These are phyloP conservation scores for Oryzaephilus surinamensis DNA, from an alignment of 1,140 invertebrate species.

Conservation along the genomic window DNA sequence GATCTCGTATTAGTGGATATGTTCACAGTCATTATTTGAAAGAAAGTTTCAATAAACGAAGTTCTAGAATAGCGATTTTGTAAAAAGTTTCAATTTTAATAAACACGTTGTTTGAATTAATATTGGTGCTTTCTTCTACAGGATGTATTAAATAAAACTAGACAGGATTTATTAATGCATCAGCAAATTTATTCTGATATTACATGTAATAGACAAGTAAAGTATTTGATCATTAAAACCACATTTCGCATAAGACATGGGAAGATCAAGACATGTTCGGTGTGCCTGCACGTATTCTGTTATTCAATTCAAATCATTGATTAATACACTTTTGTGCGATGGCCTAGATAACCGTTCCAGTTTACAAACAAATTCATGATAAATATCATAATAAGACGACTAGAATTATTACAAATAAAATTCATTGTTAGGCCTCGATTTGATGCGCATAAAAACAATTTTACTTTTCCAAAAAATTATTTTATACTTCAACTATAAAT, in stretches of 20 bases:
- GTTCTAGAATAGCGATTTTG: slow-evolving; percentile 7
- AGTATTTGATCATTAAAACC: slow-evolving; percentile 25
- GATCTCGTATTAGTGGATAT: slow-evolving; percentile 26
- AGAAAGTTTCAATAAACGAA: slow-evolving; percentile 28
- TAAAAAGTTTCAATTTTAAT: background rate
- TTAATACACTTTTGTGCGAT: slow-evolving; percentile 17
- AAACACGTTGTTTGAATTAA: background rate
- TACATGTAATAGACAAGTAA: slow-evolving; percentile 33
- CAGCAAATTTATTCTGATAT: slow-evolving; percentile 29
- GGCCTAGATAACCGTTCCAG: slow-evolving; percentile 16
- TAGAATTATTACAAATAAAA: slow-evolving; percentile 21
- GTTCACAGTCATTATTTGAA: slow-evolving; percentile 29
- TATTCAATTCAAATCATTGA: background rate
- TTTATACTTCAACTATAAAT: slow-evolving; percentile 4
- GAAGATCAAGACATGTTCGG: slow-evolving; percentile 29
- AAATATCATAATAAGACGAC: slow-evolving; percentile 14
- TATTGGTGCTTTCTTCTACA: background rate
- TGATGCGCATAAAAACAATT: no score
- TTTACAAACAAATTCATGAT: slow-evolving; percentile 12
- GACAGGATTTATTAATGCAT: slow-evolving; percentile 17
- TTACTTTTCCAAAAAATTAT: no score
- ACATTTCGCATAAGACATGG: slow-evolving; percentile 27
- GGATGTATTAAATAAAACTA: background rate
- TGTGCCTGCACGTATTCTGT: slow-evolving; percentile 16
- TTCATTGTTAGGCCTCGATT: slow-evolving; percentile 23